A percentile compares a stretch with the other conserved stretches of the same genome.
Evolutionary conservation across 2,888 invertebrate genomes (phyloP).

Genomic region (Mythimna impura): DNA sequence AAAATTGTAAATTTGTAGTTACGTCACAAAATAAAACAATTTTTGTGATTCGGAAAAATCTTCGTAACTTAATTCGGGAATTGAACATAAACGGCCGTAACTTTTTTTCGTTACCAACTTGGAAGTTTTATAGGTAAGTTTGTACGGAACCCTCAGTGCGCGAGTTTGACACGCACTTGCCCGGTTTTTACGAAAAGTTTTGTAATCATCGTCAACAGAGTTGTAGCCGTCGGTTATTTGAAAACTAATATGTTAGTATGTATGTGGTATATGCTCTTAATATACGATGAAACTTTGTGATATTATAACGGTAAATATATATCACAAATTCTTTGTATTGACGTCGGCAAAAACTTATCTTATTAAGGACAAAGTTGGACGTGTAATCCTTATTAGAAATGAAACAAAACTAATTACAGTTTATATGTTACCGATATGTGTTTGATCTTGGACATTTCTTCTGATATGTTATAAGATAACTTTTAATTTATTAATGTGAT

Average conservation of each 20-base stretch:
- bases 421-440: conserved; percentile 50
- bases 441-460: conserved; percentile 14
- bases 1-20: no score
- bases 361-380: conserved; percentile 65
- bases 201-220: no score
- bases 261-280: not conserved
- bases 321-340: conserved; percentile 46
- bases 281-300: conserved; percentile 1
- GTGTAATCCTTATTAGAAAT: conserved; percentile 72
- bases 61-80: no score
- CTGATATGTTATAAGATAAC: not conserved
- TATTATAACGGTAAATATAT: conserved; percentile 27
- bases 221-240: no score
- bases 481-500: conserved; percentile 4
- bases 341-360: conserved; percentile 55
- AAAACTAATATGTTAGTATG: not conserved
- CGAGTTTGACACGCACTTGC: no score
- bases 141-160: no score
- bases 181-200: no score
- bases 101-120: no score
- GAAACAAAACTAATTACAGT: conserved; percentile 69
- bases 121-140: no score
- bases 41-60: no score
- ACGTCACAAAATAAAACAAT: no score
- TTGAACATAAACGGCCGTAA: no score